phyloP scores from a whole-genome alignment of 2,888 invertebrate genomes.

The Andricus quercusramuli region DNA sequence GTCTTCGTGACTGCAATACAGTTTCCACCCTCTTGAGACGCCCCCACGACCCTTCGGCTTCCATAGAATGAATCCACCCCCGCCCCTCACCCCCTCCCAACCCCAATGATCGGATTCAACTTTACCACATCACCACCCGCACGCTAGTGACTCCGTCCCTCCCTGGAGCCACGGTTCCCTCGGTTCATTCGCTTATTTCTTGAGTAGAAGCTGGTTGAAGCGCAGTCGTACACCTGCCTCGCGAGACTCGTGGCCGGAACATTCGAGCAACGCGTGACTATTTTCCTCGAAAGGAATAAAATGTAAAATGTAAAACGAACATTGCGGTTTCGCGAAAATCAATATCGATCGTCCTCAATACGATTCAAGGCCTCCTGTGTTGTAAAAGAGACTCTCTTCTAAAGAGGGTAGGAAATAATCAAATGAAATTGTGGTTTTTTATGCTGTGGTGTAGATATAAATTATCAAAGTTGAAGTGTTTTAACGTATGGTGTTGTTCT shows the following conservation, averaged over 20 bases:
- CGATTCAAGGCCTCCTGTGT: not conserved
- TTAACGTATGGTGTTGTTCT: not conserved
- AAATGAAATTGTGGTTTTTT: not conserved
- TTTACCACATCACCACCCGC: slow-evolving; percentile 21
- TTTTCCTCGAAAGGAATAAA: slow-evolving; percentile 7
- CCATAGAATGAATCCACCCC: not conserved
- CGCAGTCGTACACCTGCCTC: slow-evolving; percentile 39
- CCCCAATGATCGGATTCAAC: not conserved
- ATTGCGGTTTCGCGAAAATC: slow-evolving; percentile 19
- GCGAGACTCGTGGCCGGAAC: slow-evolving; percentile 30
- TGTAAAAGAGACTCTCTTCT: not conserved
- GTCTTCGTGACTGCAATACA: not conserved
- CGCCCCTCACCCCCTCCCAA: not conserved
- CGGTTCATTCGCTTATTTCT: slow-evolving; percentile 34
- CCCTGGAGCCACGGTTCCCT: not conserved
- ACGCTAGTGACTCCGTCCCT: slow-evolving; percentile 14
- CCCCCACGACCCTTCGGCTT: not conserved
- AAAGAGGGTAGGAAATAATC: not conserved
- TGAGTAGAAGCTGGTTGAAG: slow-evolving; percentile 5
- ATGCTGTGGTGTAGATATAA: not conserved
- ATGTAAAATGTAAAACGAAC: not conserved
- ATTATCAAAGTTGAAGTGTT: not conserved
- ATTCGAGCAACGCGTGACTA: slow-evolving; percentile 7
- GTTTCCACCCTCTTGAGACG: not conserved
- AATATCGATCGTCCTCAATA: slow-evolving; percentile 34